phyloP scores from a whole-genome alignment of 2,113 vertebrate species.

The Scytalopus superciliaris region DNA sequence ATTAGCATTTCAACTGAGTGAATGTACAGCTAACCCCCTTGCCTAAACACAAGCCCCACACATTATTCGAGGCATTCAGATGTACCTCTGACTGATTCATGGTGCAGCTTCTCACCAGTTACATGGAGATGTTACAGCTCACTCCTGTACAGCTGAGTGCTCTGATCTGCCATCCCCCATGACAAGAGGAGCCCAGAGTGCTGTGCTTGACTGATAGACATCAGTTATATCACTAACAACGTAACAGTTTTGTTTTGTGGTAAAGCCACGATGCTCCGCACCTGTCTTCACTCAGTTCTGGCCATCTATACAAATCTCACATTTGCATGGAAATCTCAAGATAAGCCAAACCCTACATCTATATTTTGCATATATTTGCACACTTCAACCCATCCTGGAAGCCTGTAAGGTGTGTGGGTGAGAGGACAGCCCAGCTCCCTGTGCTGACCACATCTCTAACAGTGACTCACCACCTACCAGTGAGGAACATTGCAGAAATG shows the following conservation, averaged over 20 bases:
- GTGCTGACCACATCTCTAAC: background rate
- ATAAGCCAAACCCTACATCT: background rate
- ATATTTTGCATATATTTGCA: background rate
- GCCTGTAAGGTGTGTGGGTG: background rate
- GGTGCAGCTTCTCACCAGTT: background rate
- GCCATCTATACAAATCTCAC: background rate
- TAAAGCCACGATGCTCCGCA: background rate
- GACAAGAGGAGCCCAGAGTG: background rate
- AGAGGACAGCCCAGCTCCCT: background rate
- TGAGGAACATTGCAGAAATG: background rate
- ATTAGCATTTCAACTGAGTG: background rate
- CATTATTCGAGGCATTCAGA: accelerated
- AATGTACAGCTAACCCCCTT: background rate
- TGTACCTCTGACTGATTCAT: background rate
- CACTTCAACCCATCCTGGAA: background rate
- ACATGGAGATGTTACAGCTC: background rate
- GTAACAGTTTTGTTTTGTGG: background rate
- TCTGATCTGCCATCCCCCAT: background rate
- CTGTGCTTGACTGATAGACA: background rate
- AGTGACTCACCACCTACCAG: background rate
- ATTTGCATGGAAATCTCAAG: background rate
- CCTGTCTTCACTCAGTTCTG: background rate
- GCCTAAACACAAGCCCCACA: background rate
- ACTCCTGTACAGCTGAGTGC: background rate
- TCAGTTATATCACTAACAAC: background rate